Base-by-base conservation (phyloP, 2,888 invertebrate genomes). In the Polyploca ridens region DNA sequence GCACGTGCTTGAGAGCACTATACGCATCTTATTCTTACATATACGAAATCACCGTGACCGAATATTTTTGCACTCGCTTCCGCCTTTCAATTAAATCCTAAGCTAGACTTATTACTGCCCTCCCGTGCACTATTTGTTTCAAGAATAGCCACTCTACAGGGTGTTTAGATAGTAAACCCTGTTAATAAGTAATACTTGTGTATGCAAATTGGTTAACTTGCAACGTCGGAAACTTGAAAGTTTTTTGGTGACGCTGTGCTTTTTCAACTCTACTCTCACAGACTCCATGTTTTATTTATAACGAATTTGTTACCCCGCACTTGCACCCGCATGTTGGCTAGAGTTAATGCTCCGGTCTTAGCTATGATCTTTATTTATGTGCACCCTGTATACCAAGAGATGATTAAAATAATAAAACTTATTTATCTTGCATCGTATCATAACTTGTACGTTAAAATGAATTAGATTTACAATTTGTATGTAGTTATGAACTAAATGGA, bases 41-140 rank as follows among this genome's bases (percentile, higher is more conserved):
- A 27, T 27, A 27, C 27, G 27, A 27, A 27, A 27, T 27, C 27
- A 27, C 2, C 1, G 27, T 27, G 27, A 27, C 1, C 27, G 27
- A 27, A 1, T 27, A n/a, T n/a, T 44, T 44, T 44, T 41, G 41
- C 44, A 7, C 54, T 19, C 54, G 54, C 54, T 19, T 3, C n/a
- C 19, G 54, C 19, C 10, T 19, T 1, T 49, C 1, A 5, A 54
- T 19, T 54, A 0, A 54, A 3, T 54, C 19, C 19, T n/a, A 19
- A 19, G 6, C 54, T 8, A 3, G 54, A 54, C 54, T 54, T 54
- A 54, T 54, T 54, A 63, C 65, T 58, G 67, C 66, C 63, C 76
- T 70, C 74, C 63, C 60, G 70, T 70, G 77, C 67, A 63, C 66
- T 68, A 72, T 77, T 72, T 72, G 69, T 75, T 77, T 69, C 69